Evolutionary conservation across 2,888 invertebrate species (phyloP).

Genomic region (Polyploca ridens): DNA sequence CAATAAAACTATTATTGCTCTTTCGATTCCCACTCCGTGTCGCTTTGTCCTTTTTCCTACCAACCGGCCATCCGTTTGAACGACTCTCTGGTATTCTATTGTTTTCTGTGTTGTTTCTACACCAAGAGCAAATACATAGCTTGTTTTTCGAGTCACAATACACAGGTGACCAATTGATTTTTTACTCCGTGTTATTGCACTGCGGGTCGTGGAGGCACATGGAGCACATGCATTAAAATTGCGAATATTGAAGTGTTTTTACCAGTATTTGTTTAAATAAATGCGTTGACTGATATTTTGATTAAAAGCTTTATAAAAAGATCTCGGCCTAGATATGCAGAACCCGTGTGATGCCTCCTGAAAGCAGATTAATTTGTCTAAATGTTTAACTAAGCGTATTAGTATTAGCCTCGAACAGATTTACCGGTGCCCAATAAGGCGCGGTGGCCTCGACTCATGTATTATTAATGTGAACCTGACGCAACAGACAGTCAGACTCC

Average conservation of each 20-base stretch:
- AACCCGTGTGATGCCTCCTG: background rate
- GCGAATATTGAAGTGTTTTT: too few relatives aligned
- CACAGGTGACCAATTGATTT: background rate
- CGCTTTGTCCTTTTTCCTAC: conserved; percentile 2
- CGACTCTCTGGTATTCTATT: background rate
- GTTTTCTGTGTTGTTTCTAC: background rate
- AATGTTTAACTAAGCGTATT: conserved; percentile 3
- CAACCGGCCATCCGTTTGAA: background rate
- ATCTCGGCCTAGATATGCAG: too few relatives aligned
- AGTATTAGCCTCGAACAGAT: background rate
- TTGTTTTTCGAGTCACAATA: background rate
- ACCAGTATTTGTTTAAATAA: too few relatives aligned
- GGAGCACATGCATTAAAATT: too few relatives aligned
- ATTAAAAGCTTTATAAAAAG: too few relatives aligned
- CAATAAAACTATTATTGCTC: conserved; percentile 8
- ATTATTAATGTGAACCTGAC: background rate
- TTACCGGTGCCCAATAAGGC: conserved; percentile 1
- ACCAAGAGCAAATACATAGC: background rate
- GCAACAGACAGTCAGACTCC: background rate
- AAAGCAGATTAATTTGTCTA: conserved; percentile 3
- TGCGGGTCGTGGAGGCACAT: too few relatives aligned
- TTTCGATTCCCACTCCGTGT: background rate
- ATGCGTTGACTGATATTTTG: too few relatives aligned
- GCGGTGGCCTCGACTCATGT: background rate
- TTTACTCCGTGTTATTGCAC: too few relatives aligned